Conservation (phyloP, 2,797 vertebrate species). For the Apogon hyalosoma region DNA sequence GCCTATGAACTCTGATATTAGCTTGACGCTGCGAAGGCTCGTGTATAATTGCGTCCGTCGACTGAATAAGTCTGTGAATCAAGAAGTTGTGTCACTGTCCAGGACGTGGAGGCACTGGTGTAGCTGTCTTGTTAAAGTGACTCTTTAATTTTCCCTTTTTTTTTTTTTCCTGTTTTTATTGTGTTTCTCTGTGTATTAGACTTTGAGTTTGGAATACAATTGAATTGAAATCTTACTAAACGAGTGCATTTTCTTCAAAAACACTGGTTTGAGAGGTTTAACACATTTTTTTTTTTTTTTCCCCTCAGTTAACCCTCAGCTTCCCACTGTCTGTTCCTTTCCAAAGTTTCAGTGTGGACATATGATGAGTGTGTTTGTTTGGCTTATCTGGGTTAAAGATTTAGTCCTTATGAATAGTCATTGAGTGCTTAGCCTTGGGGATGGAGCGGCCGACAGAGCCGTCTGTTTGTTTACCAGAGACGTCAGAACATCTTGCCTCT, state of each 20-base stretch:
- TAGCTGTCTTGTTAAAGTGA: too few relatives aligned
- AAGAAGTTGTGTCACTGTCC: too few relatives aligned
- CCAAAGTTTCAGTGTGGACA: slow-evolving; percentile 11
- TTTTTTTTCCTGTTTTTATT: too few relatives aligned
- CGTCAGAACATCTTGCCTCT: slow-evolving; percentile 22
- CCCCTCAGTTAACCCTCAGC: background rate
- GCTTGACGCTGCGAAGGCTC: too few relatives aligned
- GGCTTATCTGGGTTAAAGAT: slow-evolving; percentile 56
- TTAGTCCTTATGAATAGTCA: slow-evolving; percentile 61
- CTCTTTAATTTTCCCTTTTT: too few relatives aligned
- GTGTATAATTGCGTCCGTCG: too few relatives aligned
- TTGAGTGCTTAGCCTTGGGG: slow-evolving; percentile 42
- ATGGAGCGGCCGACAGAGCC: slow-evolving; percentile 34
- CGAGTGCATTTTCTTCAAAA: background rate
- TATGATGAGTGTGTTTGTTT: slow-evolving; percentile 7
- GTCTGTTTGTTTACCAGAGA: slow-evolving; percentile 57
- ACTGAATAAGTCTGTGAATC: too few relatives aligned
- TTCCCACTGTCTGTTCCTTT: background rate
- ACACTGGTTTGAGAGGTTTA: background rate
- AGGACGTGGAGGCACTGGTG: too few relatives aligned
- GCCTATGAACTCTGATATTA: too few relatives aligned
- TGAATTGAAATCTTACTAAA: background rate
- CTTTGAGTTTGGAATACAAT: too few relatives aligned
- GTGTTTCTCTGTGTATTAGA: too few relatives aligned
- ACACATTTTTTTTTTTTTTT: background rate